Conservation (phyloP, 2,797 vertebrate species). For the Fundulus diaphanus region DNA sequence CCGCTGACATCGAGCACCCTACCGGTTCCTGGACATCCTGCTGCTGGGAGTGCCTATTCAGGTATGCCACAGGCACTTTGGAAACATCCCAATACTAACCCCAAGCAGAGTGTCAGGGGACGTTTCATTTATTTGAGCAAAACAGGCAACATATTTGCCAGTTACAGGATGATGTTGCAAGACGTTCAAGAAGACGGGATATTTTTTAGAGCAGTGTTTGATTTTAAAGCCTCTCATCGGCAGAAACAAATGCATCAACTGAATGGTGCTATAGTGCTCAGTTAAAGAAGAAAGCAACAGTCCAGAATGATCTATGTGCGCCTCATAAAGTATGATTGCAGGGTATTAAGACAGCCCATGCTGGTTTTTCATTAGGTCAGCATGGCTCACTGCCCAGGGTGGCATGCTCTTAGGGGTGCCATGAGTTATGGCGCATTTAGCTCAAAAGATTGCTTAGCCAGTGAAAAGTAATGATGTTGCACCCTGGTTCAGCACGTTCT, state of each 20-base stretch:
- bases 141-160: not conserved
- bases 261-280: slow-evolving; percentile 31
- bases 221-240: slow-evolving; percentile 26
- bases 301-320: slow-evolving; percentile 22
- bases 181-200: slow-evolving; percentile 3
- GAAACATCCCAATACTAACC: slow-evolving; percentile 19
- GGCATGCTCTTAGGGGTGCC: too few relatives aligned
- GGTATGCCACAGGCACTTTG: slow-evolving; percentile 71
- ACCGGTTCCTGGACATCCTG: slow-evolving; percentile 94
- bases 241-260: slow-evolving; percentile 16
- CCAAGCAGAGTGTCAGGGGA: slow-evolving; percentile 33
- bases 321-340: too few relatives aligned
- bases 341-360: too few relatives aligned
- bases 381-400: too few relatives aligned
- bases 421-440: too few relatives aligned
- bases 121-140: not conserved
- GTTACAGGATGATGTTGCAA: not conserved
- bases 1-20: slow-evolving; percentile 93
- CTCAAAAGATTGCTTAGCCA: too few relatives aligned
- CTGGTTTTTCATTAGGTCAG: too few relatives aligned
- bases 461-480: too few relatives aligned
- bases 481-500: too few relatives aligned
- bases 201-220: slow-evolving; percentile 11
- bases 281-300: slow-evolving; percentile 49
- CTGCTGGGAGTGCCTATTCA: slow-evolving; percentile 92